Base-by-base conservation (phyloP, 1,140 invertebrate species). In the Drosophila ironensis region DNA sequence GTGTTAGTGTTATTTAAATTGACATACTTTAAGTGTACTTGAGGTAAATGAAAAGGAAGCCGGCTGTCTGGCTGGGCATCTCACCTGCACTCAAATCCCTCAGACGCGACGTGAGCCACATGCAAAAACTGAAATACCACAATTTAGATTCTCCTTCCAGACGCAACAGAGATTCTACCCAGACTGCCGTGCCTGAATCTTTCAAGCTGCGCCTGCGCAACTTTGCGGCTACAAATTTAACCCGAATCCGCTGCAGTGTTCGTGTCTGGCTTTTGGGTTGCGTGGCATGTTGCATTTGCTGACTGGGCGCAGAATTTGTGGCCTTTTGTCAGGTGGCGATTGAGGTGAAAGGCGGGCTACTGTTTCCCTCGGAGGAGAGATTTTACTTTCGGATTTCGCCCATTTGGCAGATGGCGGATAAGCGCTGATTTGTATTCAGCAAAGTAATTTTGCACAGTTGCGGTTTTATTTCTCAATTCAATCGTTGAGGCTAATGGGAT, bases 301-400 rank as follows among this genome's bases (percentile, higher is more conserved):
- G 71, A 17, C 64, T 54, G 71, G 56, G 56, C 51, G 57, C 37
- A 56, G 51, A 60, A 30, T 33, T 42, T n/a, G 56, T 52, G 9
- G 53, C 47, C 35, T 53, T 73, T 69, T 52, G 64, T 68, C 70
- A 56, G 51, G 41, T 77, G 45, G 60, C 72, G 59, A 77, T 77
- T 54, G n/a, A 76, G 73, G 73, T 69, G 74, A 77, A 77, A 77
- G 61, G 74, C 68, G 42, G 45, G 61, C 68, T 61, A 73, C 75
- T 59, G 75, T 80, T 76, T 38, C 25, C 33, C 30, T 24, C 24
- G 27, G 37, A 59, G 33, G 12, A 53, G 50, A 69, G 53, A 69
- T 52, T 69, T 57, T 28, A 22, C 61, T 69, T 69, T 57, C 66
- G 2, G 66, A 69, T 69, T 69, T 59, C 42, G 17, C 28, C 44